Evolutionary conservation across 1,140 invertebrate species (phyloP).

Genomic region (Druon quercuslanigerum): DNA sequence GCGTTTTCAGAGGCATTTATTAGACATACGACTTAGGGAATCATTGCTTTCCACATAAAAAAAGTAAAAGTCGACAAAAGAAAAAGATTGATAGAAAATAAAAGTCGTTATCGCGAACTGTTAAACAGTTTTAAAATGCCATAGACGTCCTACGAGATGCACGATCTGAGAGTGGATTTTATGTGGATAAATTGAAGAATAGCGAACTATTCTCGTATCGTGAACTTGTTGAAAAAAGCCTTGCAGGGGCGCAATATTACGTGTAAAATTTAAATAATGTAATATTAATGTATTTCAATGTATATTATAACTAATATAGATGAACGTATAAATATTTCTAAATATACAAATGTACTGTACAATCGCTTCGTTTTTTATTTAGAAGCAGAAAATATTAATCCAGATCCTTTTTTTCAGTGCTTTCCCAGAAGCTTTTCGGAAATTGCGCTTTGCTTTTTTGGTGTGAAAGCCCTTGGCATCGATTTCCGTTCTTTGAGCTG

Average conservation of each 20-base stretch:
- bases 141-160: constrained; percentile 13
- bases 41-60: constrained; percentile 38
- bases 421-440: constrained; percentile 45
- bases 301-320: constrained; percentile 65
- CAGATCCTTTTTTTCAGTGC: constrained; percentile 19
- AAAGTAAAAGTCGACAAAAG: neutral
- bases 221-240: constrained; percentile 57
- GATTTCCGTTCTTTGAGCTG: constrained; percentile 6
- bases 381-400: neutral
- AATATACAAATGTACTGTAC: constrained; percentile 67
- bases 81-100: constrained; percentile 34
- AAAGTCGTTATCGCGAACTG: constrained; percentile 58
- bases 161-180: constrained; percentile 20
- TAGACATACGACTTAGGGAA: constrained; percentile 29
- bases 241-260: constrained; percentile 61
- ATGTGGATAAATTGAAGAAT: constrained; percentile 40
- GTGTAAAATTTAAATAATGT: constrained; percentile 67
- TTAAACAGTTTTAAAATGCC: constrained; percentile 56
- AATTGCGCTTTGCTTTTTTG: constrained; percentile 58
- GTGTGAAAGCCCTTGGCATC: constrained; percentile 40
- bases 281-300: constrained; percentile 71
- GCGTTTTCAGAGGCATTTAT: constrained; percentile 35
- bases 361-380: constrained; percentile 41
- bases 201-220: constrained; percentile 55
- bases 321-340: constrained; percentile 72